Percentiles rank a stretch among this genome's conserved stretches.
phyloP scores from a whole-genome alignment of 2,113 vertebrate genomes.

The Anolis carolinensis region DNA sequence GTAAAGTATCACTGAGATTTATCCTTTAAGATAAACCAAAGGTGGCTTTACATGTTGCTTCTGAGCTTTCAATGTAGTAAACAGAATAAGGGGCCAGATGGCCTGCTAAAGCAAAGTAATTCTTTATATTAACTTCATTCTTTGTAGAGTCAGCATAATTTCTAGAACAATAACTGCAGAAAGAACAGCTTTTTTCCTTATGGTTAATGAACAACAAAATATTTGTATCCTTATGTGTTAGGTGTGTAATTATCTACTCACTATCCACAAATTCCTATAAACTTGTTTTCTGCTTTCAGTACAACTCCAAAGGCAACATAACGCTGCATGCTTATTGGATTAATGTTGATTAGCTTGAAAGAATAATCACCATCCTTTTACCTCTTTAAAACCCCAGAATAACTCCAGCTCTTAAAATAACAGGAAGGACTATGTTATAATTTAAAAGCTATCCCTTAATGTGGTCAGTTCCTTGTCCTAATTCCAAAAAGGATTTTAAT shows the following conservation, averaged over 20 bases:
- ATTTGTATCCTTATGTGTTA: not conserved
- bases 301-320: constrained; percentile 4
- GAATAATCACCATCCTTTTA: constrained; percentile 62
- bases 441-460: constrained; percentile 67
- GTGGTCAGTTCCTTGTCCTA: constrained; percentile 55
- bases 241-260: constrained; percentile 4
- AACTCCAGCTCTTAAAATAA: constrained; percentile 59
- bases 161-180: not conserved
- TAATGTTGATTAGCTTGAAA: constrained; percentile 53
- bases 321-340: not conserved
- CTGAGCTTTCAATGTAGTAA: not conserved
- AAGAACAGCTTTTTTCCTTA: not conserved
- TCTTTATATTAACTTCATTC: not conserved
- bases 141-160: not conserved
- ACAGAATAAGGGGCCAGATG: not conserved
- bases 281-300: not conserved
- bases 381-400: constrained; percentile 62
- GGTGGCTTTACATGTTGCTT: not conserved
- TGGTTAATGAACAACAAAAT: not conserved
- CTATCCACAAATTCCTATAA: not conserved
- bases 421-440: constrained; percentile 54
- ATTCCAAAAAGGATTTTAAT: constrained; percentile 25
- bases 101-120: not conserved
- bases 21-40: not conserved
- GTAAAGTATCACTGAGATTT: not conserved